Evolutionary conservation across 2,888 invertebrate genomes (phyloP), one percentile per base, ranked within the genome.

Genomic region (Drosophila borborema): DNA sequence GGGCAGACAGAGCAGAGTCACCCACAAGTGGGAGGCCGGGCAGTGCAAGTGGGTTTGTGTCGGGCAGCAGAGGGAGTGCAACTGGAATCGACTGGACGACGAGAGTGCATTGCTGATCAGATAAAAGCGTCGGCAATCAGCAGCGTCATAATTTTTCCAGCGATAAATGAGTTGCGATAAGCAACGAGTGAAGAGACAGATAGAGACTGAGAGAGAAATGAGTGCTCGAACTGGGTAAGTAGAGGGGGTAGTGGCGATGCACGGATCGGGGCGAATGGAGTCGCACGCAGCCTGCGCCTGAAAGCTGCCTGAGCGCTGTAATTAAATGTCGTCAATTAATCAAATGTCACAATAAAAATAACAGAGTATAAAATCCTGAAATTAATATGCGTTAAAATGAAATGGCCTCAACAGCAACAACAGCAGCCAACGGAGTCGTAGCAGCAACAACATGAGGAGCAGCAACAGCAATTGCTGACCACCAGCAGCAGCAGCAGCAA

Each of bases 281-380:
- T 49, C 23, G 69, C 67, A 66, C 18, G 69, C 67, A 66, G 80
- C 65, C 69, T 74, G 78, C 62, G 81, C 59, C 53, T 60, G 85
- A 89, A 86, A 88, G 88, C 87, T 74, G 87, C 68, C 79, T 79
- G 80, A 75, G 85, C 88, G 81, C 80, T 92, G 92, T 92, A 93
- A 92, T 92, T 93, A 92, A 92, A 92, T 91, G 93, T 90, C 92
- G 91, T 90, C 92, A 92, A 92, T 92, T 92, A 92, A 92, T 92
- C 92, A 92, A 92, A 93, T 90, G 92, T 86, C 90, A 87, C 86
- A 87, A 91, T 89, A 91, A 84, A 87, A 91, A 83, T 86, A 87
- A 86, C 82, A 89, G 79, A 85, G 90, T 81, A 89, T 87, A 87
- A 87, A 87, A 90, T 87, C 90, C 90, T 87, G 88, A 88, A 88